Evolutionary conservation across 2,888 invertebrate genomes (phyloP).

Genomic region (Axea sp.): DNA sequence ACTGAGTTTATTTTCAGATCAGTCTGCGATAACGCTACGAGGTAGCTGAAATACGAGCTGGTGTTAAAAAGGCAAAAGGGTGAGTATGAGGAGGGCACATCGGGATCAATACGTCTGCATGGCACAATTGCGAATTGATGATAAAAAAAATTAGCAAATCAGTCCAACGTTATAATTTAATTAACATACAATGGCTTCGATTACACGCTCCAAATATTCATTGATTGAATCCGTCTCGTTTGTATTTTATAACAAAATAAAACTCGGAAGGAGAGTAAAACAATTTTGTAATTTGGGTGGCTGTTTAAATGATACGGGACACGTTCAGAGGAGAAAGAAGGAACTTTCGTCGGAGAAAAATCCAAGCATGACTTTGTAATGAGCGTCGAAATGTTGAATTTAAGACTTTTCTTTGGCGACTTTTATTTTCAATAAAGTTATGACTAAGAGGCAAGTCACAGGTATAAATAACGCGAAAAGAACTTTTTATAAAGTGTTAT

Average conservation of each 20-base stretch:
- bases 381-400: too few relatives aligned
- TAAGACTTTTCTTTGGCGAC: too few relatives aligned
- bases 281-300: not conserved
- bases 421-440: too few relatives aligned
- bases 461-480: too few relatives aligned
- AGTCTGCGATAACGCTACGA: conserved; percentile 37
- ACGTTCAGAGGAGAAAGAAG: too few relatives aligned
- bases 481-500: too few relatives aligned
- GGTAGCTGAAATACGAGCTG: conserved; percentile 38
- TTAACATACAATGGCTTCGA: conserved; percentile 51
- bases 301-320: too few relatives aligned
- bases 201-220: conserved; percentile 44
- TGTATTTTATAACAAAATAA: not conserved
- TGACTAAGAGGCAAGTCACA: too few relatives aligned
- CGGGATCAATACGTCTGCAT: conserved; percentile 45
- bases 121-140: conserved; percentile 52
- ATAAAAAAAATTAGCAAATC: conserved; percentile 52
- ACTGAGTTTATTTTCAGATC: conserved; percentile 48
- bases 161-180: conserved; percentile 49
- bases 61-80: conserved; percentile 44
- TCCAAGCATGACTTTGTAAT: too few relatives aligned
- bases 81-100: conserved; percentile 33
- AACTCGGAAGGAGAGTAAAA: not conserved
- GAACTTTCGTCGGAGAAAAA: too few relatives aligned
- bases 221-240: conserved; percentile 21